A percentile compares a stretch with the other conserved stretches of the same genome.
Evolutionary conservation across 92 coral and sea anemone genomes (phyloP).

Genomic region (Muricea muricata): DNA sequence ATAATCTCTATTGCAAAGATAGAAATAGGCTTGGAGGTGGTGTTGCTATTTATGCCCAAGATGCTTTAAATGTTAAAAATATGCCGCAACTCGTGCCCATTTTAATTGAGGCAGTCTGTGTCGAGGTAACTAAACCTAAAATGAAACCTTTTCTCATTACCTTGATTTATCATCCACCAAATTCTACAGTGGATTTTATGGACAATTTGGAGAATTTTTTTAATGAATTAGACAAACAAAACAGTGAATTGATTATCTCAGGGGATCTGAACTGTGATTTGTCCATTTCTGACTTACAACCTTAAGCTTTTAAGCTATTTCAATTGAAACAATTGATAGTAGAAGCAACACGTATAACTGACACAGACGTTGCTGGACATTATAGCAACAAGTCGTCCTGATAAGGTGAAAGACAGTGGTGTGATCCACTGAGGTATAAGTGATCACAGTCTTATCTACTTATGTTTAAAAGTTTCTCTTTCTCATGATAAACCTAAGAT

Average conservation of each 20-base stretch:
- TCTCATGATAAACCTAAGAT: neutral
- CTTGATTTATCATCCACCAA: constrained; percentile 52
- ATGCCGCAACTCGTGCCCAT: constrained; percentile 18
- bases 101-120: constrained; percentile 45
- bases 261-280: constrained; percentile 24
- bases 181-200: constrained; percentile 36
- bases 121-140: constrained; percentile 59
- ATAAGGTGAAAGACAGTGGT: neutral
- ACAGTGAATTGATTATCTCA: neutral
- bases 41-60: constrained; percentile 47
- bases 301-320: neutral
- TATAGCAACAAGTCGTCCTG: neutral
- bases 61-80: constrained; percentile 28
- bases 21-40: constrained; percentile 52
- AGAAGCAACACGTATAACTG: neutral
- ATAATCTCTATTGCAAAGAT: constrained; percentile 24
- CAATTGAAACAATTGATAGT: constrained; percentile 29
- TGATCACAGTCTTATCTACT: constrained; percentile 30
- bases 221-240: no score
- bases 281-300: neutral
- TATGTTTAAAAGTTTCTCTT: neutral
- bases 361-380: constrained; percentile 1
- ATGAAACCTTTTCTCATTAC: constrained; percentile 54
- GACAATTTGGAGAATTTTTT: no score
- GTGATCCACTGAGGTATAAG: constrained; percentile 21